Evolutionary conservation across 2,113 vertebrate species (phyloP), one percentile per base, ranked within the genome.

Genomic region (Ramphastos sulfuratus): DNA sequence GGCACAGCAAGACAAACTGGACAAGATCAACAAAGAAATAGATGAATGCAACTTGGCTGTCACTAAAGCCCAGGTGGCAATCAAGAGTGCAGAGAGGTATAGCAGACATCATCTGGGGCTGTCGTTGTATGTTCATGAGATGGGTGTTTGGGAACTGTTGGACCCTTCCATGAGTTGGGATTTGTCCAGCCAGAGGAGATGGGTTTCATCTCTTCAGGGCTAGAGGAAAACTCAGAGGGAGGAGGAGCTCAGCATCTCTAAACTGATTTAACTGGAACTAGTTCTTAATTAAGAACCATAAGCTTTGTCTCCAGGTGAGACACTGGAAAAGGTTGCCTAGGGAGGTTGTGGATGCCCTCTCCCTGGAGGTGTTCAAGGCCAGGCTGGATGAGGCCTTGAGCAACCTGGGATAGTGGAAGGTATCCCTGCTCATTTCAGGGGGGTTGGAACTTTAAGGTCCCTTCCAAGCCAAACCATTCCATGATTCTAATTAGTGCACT

Each of bases 61-160:
- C 91, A 99, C 98, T 50, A 99, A 99, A 97, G 99, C 99, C 60
- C 98, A 98, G 75, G 99, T 99, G 88, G 98, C 98, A 20, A 97
- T 98, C 96, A 99, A 97, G 98, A 98, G 98, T 23, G 98, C 99
- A 6, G 97, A 97, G 76, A 98, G 99, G 99, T 99, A 95, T 58
- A 74, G 66, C 19, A 13, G 10, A 2, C 10, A 8, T 3, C 35
- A 7, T 3, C 5, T 15, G 4, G 4, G 44, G 13, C 69, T 73
- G 65, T 4, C 4, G 7, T 28, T n/a, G 42, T 7, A 0, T 12
- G 0, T 23, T 13, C 16, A 50, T 35, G n/a, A 1, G 2, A 2
- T 7, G 31, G 1, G 0, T 15, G 52, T 27, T 12, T 5, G 33
- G 15, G 21, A 12, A 7, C 44, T 28, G 21, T 4, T 2, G 9